Percentiles rank a stretch among this genome's conserved stretches.
phyloP scores from a whole-genome alignment of 2,888 invertebrate species.

The Drosophila subquinaria region DNA sequence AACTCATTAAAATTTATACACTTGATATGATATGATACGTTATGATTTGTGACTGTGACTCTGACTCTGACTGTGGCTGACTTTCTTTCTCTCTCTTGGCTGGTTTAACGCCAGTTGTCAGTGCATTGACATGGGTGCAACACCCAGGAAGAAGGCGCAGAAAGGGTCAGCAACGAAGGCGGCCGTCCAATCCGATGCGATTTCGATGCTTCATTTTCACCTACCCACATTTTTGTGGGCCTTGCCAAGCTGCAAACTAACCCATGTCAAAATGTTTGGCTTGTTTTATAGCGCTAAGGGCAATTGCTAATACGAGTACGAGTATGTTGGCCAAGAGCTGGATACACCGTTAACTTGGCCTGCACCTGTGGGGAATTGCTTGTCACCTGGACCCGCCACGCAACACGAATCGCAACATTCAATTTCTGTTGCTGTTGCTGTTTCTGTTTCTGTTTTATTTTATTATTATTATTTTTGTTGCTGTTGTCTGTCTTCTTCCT shows the following conservation, averaged over 20 bases:
- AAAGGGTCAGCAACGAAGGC: constrained; percentile 39
- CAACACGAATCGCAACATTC: constrained; percentile 68
- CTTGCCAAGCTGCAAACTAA: constrained; percentile 20
- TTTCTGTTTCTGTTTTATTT: constrained; percentile 47
- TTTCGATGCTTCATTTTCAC: constrained; percentile 61
- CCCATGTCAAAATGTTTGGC: constrained; percentile 77
- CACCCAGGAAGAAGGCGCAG: constrained; percentile 67
- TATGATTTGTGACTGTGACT: constrained; percentile 60
- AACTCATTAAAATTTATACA: constrained; percentile 71
- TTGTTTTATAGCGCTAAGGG: constrained; percentile 66
- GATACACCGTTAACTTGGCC: constrained; percentile 31
- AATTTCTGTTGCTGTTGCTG: constrained; percentile 51
- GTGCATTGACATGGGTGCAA: constrained; percentile 75
- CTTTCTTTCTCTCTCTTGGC: constrained; percentile 70
- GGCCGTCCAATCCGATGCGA: constrained; percentile 23
- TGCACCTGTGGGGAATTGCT: constrained; percentile 76
- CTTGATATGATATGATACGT: constrained; percentile 70
- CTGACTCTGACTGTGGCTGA: constrained; percentile 31
- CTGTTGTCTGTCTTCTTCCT: constrained; percentile 7
- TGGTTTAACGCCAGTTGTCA: constrained; percentile 75
- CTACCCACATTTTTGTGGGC: constrained; percentile 49
- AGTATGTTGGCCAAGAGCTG: constrained; percentile 11
- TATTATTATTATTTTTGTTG: constrained; percentile 34
- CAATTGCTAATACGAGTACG: constrained; percentile 71
- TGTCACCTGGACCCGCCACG: constrained; percentile 70